Conservation (phyloP, 2,797 vertebrate species). For the Pipistrellus pipistrellus region DNA sequence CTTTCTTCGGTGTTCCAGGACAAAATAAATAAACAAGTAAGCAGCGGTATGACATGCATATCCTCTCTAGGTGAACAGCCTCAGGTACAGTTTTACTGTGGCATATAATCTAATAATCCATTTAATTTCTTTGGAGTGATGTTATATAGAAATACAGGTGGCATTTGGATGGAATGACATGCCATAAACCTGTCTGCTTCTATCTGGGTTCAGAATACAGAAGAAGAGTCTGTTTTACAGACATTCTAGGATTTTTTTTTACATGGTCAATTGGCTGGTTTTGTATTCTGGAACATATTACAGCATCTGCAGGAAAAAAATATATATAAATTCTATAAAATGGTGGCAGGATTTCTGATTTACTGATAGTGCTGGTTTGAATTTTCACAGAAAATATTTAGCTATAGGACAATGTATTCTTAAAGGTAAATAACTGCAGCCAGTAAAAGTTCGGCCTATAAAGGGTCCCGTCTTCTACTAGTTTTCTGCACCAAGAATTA, state of each 20-base stretch:
- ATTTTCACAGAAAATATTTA: conserved; percentile 90
- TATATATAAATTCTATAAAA: conserved; percentile 82
- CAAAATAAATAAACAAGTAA: neutral
- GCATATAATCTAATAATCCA: conserved; percentile 80
- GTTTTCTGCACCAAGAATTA: conserved; percentile 91
- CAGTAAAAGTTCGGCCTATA: conserved; percentile 91
- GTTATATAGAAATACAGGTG: conserved; percentile 74
- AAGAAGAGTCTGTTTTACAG: conserved; percentile 85
- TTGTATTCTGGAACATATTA: conserved; percentile 83
- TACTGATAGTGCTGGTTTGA: conserved; percentile 84
- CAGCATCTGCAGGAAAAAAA: conserved; percentile 77
- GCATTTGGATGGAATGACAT: conserved; percentile 80
- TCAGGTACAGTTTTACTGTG: conserved; percentile 63
- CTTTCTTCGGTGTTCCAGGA: neutral
- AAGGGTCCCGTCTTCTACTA: conserved; percentile 89
- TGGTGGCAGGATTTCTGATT: conserved; percentile 86
- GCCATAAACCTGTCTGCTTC: conserved; percentile 81
- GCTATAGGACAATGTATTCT: conserved; percentile 89
- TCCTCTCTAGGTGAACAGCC: conserved; percentile 60
- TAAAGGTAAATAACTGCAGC: conserved; percentile 91
- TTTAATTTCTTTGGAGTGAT: conserved; percentile 83
- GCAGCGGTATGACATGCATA: neutral
- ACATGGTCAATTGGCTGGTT: conserved; percentile 80
- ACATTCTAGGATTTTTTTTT: conserved; percentile 75
- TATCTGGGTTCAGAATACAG: conserved; percentile 80